Conservation (phyloP, 2,797 vertebrate genomes). For the Sparus aurata region DNA sequence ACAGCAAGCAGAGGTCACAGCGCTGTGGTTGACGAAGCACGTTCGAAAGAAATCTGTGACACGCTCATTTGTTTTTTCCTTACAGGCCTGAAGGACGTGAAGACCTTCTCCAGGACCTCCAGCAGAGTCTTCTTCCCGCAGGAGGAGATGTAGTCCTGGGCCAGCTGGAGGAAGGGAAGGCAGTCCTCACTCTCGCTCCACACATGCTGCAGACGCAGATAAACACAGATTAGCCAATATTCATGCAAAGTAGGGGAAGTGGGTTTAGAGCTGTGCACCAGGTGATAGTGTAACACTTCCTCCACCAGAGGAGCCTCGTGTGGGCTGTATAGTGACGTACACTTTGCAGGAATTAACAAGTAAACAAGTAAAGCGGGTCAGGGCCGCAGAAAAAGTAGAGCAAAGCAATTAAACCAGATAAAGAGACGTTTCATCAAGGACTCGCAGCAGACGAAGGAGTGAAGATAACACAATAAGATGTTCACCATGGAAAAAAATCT, state of each 20-base stretch:
- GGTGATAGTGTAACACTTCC: background rate
- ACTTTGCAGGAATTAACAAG: conserved; percentile 1
- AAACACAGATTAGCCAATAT: conserved; percentile 15
- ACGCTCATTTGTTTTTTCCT: conserved; percentile 70
- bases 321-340: background rate
- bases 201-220: conserved; percentile 88
- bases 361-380: conserved; percentile 38
- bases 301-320: background rate
- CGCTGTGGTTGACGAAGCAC: background rate
- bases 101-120: conserved; percentile 98
- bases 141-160: conserved; percentile 98
- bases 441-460: background rate
- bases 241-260: background rate
- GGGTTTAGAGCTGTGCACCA: background rate
- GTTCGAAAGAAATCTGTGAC: conserved; percentile 21
- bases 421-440: conserved; percentile 25
- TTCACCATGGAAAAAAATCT: background rate
- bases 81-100: conserved; percentile 98
- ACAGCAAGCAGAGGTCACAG: conserved; percentile 19
- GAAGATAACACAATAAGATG: background rate
- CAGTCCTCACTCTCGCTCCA: conserved; percentile 99
- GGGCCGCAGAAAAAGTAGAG: conserved; percentile 32
- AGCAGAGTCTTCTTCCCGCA: conserved; percentile 98
- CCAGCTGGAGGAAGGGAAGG: conserved; percentile 96
- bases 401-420: conserved; percentile 38